These are phyloP conservation scores for Spilarctia lutea DNA, from an alignment of 2,888 invertebrate species.

Conservation along the genomic window DNA sequence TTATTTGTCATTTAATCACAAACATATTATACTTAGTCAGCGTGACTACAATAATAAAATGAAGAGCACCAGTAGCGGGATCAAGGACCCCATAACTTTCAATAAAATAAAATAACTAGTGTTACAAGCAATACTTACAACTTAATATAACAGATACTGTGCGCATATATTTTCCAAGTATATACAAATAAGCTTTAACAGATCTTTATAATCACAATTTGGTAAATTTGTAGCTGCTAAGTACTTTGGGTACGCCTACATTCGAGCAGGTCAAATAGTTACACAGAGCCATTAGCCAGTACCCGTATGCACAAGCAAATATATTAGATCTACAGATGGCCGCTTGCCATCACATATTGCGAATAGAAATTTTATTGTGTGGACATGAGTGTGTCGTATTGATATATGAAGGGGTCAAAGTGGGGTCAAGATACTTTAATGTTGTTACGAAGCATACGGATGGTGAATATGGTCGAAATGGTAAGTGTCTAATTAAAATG, in stretches of 20 bases:
- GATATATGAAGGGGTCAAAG: not conserved
- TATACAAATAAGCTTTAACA: conserved; percentile 38
- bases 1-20: conserved; percentile 57
- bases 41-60: conserved; percentile 32
- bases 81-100: conserved; percentile 20
- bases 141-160: conserved; percentile 22
- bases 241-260: conserved; percentile 26
- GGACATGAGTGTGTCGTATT: not conserved
- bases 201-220: conserved; percentile 52
- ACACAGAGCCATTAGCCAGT: conserved; percentile 61
- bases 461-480: not conserved
- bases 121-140: conserved; percentile 34
- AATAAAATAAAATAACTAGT: conserved; percentile 32
- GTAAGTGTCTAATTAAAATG: not conserved
- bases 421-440: not conserved
- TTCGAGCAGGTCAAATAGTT: conserved; percentile 45
- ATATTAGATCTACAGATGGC: conserved; percentile 7
- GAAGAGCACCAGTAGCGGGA: conserved; percentile 48
- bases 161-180: conserved; percentile 10
- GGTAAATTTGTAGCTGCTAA: conserved; percentile 41
- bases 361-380: not conserved
- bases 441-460: not conserved
- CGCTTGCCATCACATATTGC: not conserved
- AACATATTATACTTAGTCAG: conserved; percentile 29
- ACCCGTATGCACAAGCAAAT: not conserved